Evolutionary conservation across 2,797 vertebrate species (phyloP), one percentile per base, ranked within the genome.

Genomic region (Trichosurus vulpecula): DNA sequence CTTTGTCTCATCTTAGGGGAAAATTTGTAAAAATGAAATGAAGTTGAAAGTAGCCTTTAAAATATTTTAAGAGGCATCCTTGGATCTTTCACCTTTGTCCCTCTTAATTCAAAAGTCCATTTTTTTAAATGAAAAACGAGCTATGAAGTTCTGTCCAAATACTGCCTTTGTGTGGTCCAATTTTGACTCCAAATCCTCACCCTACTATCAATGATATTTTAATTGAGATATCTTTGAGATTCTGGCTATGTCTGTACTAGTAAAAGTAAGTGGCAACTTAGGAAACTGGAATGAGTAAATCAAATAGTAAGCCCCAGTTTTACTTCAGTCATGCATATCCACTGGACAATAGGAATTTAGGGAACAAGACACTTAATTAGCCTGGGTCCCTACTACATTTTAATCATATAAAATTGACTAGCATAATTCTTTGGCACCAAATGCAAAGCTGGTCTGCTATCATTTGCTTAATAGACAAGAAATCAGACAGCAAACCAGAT

Each of bases 141-240:
- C 47, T 97, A 96, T 94, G 91, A 52, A 94, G 96, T 97, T 96
- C 90, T 94, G 94, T 98, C n/a, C 41, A 87, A 47, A 87, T 47
- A 74, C 9, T 98, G 89, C 14, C 92, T 94, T 93, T 93, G 29
- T 1, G 47, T 94, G 91, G 92, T 58, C 51, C 10, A 52, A 19
- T 96, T 93, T 94, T 96, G 91, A 97, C 96, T 97, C 94, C 74
- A 93, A 66, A 87, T 87, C 94, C 94, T 89, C 56, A 52, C 93
- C 94, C 29, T 52, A 94, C 90, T 29, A 56, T 55, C 92, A n/a
- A 93, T 95, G 98, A 97, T 97, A 98, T 95, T 98, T 98, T 97
- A 41, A 57, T 81, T 92, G 95, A 96, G 41, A 97, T 95, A 81
- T 91, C 54, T 94, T 92, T 54, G 81, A 91, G 91, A 94, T 57